Conservation (phyloP, 2,888 invertebrate genomes). For the Aphidius colemani region DNA sequence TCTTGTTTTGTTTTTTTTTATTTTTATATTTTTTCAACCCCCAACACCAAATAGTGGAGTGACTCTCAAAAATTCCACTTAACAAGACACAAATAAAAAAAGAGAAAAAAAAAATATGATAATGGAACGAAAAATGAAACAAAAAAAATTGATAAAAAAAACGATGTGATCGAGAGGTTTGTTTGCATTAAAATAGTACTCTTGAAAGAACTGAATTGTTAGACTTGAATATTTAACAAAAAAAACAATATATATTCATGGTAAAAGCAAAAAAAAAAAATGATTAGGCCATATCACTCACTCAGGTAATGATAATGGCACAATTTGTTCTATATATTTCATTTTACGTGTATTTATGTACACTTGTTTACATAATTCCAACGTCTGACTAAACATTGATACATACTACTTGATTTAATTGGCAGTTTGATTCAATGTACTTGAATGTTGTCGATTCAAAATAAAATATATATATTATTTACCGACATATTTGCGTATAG, state of each 20-base stretch:
- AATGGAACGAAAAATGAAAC: not conserved
- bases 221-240: not conserved
- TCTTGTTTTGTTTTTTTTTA: not conserved
- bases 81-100: constrained; percentile 8
- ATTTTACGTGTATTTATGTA: no score
- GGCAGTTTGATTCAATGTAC: no score
- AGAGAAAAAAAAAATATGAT: not conserved
- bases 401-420: no score
- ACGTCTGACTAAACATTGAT: no score
- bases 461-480: no score
- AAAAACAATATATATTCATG: not conserved
- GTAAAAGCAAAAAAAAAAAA: not conserved
- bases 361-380: no score
- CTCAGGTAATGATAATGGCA: not conserved
- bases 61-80: constrained; percentile 1
- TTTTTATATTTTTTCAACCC: constrained; percentile 1
- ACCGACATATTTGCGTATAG: no score
- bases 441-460: no score
- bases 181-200: not conserved
- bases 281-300: not conserved
- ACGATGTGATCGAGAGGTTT: not conserved
- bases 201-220: not conserved
- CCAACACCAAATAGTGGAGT: not conserved
- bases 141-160: not conserved
- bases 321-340: no score